Evolutionary conservation across 2,797 vertebrate genomes (phyloP).

Genomic region (Cyprinodon diabolis): DNA sequence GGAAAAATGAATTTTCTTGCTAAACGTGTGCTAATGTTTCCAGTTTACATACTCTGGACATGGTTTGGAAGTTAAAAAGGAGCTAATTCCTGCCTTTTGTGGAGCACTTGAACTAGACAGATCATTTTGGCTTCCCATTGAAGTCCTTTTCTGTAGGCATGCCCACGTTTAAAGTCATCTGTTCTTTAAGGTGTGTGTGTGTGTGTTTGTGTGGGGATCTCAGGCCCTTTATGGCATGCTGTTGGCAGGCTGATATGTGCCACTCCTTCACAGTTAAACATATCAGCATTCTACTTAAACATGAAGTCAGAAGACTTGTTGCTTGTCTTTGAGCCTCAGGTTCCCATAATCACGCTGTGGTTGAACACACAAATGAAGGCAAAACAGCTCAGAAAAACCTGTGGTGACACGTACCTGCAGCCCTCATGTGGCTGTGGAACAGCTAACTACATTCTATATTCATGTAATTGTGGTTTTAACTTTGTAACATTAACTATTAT

Average conservation of each 20-base stretch:
- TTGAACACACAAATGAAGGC: neutral
- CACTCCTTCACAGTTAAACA: conserved; percentile 20
- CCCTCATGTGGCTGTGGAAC: neutral
- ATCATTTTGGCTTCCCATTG: neutral
- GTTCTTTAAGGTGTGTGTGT: conserved; percentile 18
- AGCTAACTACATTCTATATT: neutral
- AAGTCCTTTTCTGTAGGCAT: neutral
- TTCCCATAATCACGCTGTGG: neutral
- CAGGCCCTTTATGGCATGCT: conserved; percentile 16
- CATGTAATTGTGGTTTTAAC: neutral
- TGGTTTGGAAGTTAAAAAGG: neutral
- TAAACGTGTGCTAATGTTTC: conserved; percentile 9
- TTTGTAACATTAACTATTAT: neutral
- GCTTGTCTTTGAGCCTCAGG: neutral
- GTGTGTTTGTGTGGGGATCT: conserved; percentile 22
- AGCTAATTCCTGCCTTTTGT: conserved; percentile 5
- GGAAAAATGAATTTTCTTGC: neutral
- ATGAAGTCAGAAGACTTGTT: conserved; percentile 7
- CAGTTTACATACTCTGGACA: neutral
- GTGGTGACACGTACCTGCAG: neutral
- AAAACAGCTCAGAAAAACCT: neutral
- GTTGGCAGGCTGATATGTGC: conserved; percentile 25
- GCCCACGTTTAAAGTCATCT: conserved; percentile 16
- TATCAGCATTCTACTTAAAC: neutral
- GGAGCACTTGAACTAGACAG: neutral